Base-by-base conservation (phyloP, 2,113 vertebrate species). In the Etheostoma cragini region DNA sequence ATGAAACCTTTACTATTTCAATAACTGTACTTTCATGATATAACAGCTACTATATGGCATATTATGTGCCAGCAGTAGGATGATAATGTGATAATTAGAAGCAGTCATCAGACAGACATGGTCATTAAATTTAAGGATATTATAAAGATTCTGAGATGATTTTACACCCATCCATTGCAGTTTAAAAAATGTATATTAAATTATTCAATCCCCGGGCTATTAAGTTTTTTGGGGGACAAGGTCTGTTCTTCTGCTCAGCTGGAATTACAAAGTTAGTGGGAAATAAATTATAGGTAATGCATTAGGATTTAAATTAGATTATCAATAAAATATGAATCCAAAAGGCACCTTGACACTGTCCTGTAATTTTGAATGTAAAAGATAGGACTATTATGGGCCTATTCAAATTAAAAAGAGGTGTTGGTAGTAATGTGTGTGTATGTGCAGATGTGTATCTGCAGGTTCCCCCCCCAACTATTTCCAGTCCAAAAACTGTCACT, bases 311-410 rank as follows among this genome's bases (percentile, higher is more conserved):
- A 93, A 91, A 93, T 93, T 14, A 90, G 89, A 83, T 86, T 70
- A 63, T 93, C 69, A 92, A 92, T 93, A 90, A 91, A 83, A 88
- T 64, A 93, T 93, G 84, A 87, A 83, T 86, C 78, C 42, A 30
- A 67, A 87, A 90, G 85, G 58, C 83, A 87, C 64, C 67, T 85
- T 80, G 85, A 84, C 78, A 81, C 80, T 67, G 45, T 79, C 56
- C 82, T 60, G 47, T 89, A 81, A 66, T 54, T 72, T 35, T 52
- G 56, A 76, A 68, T 35, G 74, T 65, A 77, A 89, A 73, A 82
- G 74, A 89, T 83, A 65, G 52, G 64, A 60, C 52, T 61, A 61
- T 85, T 72, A 76, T 54, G 45, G 30, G 60, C 16, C 68, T 24
- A 4, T 49, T 80, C 53, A 49, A 33, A 24, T 78, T 19, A 50